phyloP scores from a whole-genome alignment of 1,140 invertebrate species.

The Drosophila miranda region DNA sequence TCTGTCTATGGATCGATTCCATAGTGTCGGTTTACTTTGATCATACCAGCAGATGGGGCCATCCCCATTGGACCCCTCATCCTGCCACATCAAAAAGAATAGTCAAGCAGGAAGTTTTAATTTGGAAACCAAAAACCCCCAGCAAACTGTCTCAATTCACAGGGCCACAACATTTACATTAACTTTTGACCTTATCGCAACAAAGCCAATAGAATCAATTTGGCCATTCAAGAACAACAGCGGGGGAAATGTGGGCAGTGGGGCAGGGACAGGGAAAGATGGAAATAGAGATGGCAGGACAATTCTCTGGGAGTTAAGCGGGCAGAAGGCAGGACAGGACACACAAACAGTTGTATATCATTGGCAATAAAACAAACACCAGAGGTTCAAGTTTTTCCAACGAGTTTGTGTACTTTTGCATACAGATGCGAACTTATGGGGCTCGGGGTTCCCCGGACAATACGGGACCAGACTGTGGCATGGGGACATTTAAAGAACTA shows the following conservation, averaged over 20 bases:
- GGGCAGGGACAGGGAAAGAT: slow-evolving; percentile 4
- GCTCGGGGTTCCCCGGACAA: neutral
- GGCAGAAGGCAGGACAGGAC: slow-evolving; percentile 5
- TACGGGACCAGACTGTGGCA: slow-evolving; percentile 7
- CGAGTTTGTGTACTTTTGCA: slow-evolving; percentile 33
- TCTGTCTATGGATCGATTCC: slow-evolving; percentile 28
- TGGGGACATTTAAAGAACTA: neutral
- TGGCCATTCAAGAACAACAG: slow-evolving; percentile 39
- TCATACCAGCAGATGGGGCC: slow-evolving; percentile 29
- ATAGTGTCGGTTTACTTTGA: slow-evolving; percentile 43
- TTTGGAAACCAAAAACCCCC: slow-evolving; percentile 52
- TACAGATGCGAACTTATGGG: slow-evolving; percentile 10
- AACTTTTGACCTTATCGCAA: slow-evolving; percentile 78
- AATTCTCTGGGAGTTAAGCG: slow-evolving; percentile 12
- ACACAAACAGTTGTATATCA: slow-evolving; percentile 48
- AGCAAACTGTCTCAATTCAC: slow-evolving; percentile 61
- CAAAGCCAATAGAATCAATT: slow-evolving; percentile 78
- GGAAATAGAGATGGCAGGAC: slow-evolving; percentile 2
- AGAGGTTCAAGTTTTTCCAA: slow-evolving; percentile 51
- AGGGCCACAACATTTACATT: slow-evolving; percentile 76
- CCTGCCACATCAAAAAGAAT: slow-evolving; percentile 48
- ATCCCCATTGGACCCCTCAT: neutral
- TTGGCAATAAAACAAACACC: slow-evolving; percentile 66
- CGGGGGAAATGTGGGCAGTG: neutral
- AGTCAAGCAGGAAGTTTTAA: slow-evolving; percentile 62